These are phyloP conservation scores for Polia nebulosa DNA, from an alignment of 2,888 invertebrate species.

Conservation along the genomic window DNA sequence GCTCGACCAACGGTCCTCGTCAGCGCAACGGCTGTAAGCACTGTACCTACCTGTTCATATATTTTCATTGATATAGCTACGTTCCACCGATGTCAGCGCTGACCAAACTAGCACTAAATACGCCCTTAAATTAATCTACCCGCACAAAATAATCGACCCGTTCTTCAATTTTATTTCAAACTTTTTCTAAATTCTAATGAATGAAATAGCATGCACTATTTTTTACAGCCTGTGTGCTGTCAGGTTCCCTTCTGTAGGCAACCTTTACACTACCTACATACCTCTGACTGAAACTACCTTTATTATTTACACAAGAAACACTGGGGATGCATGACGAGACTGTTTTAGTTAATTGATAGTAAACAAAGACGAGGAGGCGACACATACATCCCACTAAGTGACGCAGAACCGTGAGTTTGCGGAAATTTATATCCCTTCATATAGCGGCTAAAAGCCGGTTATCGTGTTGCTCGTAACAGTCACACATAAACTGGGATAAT, in stretches of 20 bases:
- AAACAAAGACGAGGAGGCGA: slow-evolving; percentile 49
- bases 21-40: too few relatives aligned
- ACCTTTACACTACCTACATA: not conserved
- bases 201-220: too few relatives aligned
- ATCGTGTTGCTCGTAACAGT: slow-evolving; percentile 29
- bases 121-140: too few relatives aligned
- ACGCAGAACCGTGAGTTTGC: slow-evolving; percentile 25
- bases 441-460: slow-evolving; percentile 37
- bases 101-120: too few relatives aligned
- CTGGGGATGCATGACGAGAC: slow-evolving; percentile 21
- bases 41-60: too few relatives aligned
- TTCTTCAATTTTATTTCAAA: too few relatives aligned
- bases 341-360: slow-evolving; percentile 39
- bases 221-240: too few relatives aligned
- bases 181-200: not conserved
- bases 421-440: slow-evolving; percentile 36
- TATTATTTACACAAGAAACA: not conserved
- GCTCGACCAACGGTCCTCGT: too few relatives aligned
- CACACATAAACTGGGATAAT: slow-evolving; percentile 37
- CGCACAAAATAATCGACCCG: too few relatives aligned
- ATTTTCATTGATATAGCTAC: too few relatives aligned
- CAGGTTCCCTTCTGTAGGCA: too few relatives aligned
- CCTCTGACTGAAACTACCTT: not conserved
- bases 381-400: slow-evolving; percentile 28
- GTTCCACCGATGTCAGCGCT: too few relatives aligned